phyloP scores from a whole-genome alignment of 2,797 vertebrate genomes.

The Psittacula echo region DNA sequence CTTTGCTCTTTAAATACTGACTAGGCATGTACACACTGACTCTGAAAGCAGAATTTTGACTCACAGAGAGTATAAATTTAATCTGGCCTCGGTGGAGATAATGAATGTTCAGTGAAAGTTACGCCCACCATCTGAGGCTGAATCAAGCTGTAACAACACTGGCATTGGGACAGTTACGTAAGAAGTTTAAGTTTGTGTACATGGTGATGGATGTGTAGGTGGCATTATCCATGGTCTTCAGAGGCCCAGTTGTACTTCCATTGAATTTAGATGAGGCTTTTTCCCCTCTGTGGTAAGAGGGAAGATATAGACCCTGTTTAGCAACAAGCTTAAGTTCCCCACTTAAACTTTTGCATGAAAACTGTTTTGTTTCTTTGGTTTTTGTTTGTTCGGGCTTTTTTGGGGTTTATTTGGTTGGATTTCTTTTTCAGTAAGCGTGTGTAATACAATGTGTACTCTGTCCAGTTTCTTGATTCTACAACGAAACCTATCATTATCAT shows the following conservation, averaged over 20 bases:
- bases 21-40: neutral
- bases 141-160: neutral
- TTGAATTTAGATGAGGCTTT: neutral
- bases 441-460: neutral
- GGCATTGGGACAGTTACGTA: neutral
- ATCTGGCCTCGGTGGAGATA: neutral
- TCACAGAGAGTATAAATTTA: neutral
- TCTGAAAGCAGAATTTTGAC: neutral
- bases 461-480: neutral
- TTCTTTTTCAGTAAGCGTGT: neutral
- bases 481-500: neutral
- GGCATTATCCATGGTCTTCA: neutral
- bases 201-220: neutral
- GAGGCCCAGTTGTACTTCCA: neutral
- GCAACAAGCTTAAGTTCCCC: neutral
- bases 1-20: neutral
- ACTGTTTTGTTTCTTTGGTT: neutral
- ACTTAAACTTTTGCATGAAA: neutral
- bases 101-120: neutral
- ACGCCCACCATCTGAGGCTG: neutral
- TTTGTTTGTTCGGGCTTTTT: neutral
- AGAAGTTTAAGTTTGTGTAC: neutral
- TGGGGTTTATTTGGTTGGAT: accelerated
- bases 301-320: neutral
- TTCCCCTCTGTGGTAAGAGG: neutral